These are phyloP conservation scores for Drosophila quadrilineata DNA, from an alignment of 1,140 invertebrate species.

Conservation along the genomic window DNA sequence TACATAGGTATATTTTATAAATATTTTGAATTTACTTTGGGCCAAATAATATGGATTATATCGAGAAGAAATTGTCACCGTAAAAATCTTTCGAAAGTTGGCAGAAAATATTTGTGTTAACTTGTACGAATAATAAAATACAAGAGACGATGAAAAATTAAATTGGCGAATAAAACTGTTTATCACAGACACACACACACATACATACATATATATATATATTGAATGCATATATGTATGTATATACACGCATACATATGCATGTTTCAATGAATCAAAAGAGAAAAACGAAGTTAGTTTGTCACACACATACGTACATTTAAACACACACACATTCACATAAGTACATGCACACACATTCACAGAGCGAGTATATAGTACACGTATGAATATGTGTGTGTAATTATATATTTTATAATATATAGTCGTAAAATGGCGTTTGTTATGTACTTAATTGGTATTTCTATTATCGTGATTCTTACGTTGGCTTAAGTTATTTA, in stretches of 20 bases:
- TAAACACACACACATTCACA: background rate
- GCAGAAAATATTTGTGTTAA: conserved; percentile 7
- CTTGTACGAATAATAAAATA: conserved; percentile 14
- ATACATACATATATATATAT: background rate
- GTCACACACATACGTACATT: conserved; percentile 11
- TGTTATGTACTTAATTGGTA: conserved; percentile 15
- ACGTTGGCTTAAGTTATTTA: conserved; percentile 12
- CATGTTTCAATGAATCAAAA: conserved; percentile 28
- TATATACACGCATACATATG: background rate
- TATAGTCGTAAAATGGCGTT: conserved; percentile 1
- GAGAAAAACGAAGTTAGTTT: conserved; percentile 32
- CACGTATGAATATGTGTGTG: conserved; percentile 29
- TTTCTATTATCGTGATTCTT: conserved; percentile 12
- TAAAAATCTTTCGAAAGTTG: conserved; percentile 5
- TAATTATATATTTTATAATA: conserved; percentile 10
- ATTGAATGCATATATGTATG: background rate
- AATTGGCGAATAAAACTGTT: conserved; percentile 26
- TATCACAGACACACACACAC: conserved; percentile 21
- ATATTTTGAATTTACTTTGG: conserved; percentile 15
- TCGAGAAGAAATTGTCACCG: conserved; percentile 1
- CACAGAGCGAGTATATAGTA: conserved; percentile 16
- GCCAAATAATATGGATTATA: conserved; percentile 18
- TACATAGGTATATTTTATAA: conserved; percentile 6
- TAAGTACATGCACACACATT: conserved; percentile 6
- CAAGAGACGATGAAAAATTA: conserved; percentile 15